Percentiles rank a stretch among this genome's conserved stretches.
Evolutionary conservation across 2,888 invertebrate species (phyloP).

Genomic region (Andrena praecox): DNA sequence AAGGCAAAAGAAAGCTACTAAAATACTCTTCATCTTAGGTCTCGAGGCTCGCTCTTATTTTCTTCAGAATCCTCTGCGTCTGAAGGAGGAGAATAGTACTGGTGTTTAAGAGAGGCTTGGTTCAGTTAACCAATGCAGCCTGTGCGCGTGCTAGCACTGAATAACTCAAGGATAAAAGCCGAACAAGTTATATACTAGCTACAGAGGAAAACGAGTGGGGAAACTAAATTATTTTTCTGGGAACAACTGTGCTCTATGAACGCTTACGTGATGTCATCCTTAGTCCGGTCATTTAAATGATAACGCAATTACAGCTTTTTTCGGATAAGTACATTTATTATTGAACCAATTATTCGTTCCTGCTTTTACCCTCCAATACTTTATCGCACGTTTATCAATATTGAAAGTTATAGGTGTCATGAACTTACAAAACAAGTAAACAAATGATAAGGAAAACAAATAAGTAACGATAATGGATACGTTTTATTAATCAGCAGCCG

Average conservation of each 20-base stretch:
- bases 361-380: neutral
- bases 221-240: conserved; percentile 17
- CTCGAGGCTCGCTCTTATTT: neutral
- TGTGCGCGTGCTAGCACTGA: conserved; percentile 20
- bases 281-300: neutral
- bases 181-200: conserved; percentile 35
- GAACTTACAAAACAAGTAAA: neutral
- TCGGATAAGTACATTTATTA: neutral
- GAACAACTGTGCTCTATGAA: neutral
- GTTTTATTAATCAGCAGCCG: neutral
- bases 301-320: neutral
- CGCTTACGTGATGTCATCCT: conserved; percentile 6
- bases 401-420: neutral
- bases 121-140: neutral
- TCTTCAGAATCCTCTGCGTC: neutral
- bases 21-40: conserved; percentile 14
- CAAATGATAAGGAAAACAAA: neutral
- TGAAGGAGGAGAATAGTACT: too few species aligned
- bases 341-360: neutral
- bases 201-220: conserved; percentile 48
- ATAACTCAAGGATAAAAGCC: neutral
- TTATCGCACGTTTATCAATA: neutral
- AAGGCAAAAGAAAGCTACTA: conserved; percentile 1
- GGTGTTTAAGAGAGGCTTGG: neutral
- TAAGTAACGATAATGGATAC: too few species aligned